Evolutionary conservation across 2,888 invertebrate genomes (phyloP), one percentile per base, ranked within the genome.

Genomic region (Iselma pallidipennis): DNA sequence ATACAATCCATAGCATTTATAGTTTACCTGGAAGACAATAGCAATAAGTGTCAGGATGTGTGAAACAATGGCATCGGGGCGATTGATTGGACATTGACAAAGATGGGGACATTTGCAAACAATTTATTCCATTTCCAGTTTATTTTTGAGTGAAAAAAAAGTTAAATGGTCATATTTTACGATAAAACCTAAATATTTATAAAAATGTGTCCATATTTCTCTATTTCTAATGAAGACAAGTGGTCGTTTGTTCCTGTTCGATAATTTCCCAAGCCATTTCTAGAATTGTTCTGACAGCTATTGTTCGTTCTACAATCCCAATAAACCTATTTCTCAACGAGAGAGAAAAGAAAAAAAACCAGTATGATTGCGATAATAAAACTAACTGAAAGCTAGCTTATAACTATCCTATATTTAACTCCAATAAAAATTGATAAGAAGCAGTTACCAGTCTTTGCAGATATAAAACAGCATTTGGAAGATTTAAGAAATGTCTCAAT

Each of bases 21-120:
- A 53, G 31, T 53, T 53, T 53, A 33, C 33, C 53, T 53, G 33
- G 12, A n/a, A 19, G 31, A 53, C 53, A 53, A 53, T 53, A 16
- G 53, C 33, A n/a, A 16, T 52, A 52, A 52, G 31, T 52, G 53
- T 52, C 53, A 25, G 25, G 25, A 28, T 16, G 50, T 28, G 26
- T 26, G 26, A 19, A 28, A 50, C 50, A 28, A 26, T 50, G 25
- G 26, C 50, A 28, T 16, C 25, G 25, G 26, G 12, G 12, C 45
- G 21, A 45, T 45, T 45, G 45, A 45, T 45, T 45, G 16, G 45
- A 21, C 45, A 45, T 45, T 45, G 45, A 45, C 45, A 45, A 45
- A 45, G 45, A 21, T 45, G 21, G 12, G n/a, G 12, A 2, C 45
- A 45, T 45, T 45, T 12, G 4, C 19, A 12, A 21, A 21, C 45